Conservation (phyloP, 2,113 vertebrate species). For the Anseranas semipalmata region DNA sequence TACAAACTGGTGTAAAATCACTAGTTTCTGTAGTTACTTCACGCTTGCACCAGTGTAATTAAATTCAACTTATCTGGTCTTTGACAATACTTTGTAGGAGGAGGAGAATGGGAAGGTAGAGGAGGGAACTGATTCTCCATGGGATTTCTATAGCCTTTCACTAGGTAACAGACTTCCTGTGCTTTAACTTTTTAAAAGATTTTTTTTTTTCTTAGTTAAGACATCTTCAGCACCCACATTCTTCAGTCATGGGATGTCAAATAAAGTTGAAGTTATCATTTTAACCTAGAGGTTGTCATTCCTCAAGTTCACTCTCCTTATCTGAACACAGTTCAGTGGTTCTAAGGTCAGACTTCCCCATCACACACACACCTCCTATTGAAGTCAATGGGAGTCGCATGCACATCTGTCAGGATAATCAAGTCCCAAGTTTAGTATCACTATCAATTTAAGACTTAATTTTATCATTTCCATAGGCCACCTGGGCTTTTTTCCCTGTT, state of each 20-base stretch:
- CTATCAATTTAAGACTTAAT: slow-evolving; percentile 62
- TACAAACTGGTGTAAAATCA: not conserved
- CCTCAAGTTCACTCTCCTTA: not conserved
- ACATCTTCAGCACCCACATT: accelerated
- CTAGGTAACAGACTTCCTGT: not conserved
- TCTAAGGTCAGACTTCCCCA: not conserved
- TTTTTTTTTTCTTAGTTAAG: not conserved
- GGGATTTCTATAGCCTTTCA: not conserved
- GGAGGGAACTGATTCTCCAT: not conserved
- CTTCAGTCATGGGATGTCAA: not conserved
- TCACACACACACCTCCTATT: not conserved
- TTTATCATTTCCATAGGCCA: slow-evolving; percentile 58
- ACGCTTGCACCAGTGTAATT: not conserved
- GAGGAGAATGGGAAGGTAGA: not conserved
- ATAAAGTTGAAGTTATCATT: not conserved
- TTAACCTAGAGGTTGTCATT: not conserved
- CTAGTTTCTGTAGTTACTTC: not conserved
- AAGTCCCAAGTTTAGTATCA: slow-evolving; percentile 56
- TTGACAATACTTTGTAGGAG: not conserved
- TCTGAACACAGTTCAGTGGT: not conserved
- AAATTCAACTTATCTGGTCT: not conserved
- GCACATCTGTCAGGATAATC: slow-evolving; percentile 65
- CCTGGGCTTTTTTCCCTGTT: slow-evolving; percentile 43
- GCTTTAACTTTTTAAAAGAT: not conserved
- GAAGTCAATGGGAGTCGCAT: slow-evolving; percentile 16